These are phyloP conservation scores for Equus przewalskii DNA, from an alignment of 2,113 vertebrate species.

Conservation along the genomic window DNA sequence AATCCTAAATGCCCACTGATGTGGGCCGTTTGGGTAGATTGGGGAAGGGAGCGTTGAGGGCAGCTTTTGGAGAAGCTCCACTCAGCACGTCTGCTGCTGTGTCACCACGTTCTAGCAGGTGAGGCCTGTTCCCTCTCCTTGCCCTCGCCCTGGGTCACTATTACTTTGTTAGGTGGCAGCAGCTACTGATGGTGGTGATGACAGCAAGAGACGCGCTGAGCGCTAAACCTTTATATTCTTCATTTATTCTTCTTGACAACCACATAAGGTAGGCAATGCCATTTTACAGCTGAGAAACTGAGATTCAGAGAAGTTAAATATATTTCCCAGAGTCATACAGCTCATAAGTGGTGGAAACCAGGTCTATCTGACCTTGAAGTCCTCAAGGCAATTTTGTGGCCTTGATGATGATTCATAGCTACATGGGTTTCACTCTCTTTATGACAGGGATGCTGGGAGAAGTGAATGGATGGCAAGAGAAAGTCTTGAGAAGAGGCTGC, in stretches of 20 bases:
- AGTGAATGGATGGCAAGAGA: background rate
- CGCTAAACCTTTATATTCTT: background rate
- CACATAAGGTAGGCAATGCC: background rate
- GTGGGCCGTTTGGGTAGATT: constrained; percentile 9
- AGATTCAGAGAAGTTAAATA: background rate
- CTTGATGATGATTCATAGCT: background rate
- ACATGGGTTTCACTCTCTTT: background rate
- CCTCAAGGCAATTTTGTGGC: background rate
- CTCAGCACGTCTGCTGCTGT: background rate
- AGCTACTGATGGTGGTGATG: background rate
- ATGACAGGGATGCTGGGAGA: background rate
- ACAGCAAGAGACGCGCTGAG: background rate
- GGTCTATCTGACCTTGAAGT: background rate
- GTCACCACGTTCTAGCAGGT: background rate
- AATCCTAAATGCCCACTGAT: background rate
- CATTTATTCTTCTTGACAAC: background rate
- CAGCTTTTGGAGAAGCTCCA: background rate
- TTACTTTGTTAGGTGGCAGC: background rate
- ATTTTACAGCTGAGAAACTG: background rate
- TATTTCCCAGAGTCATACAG: background rate
- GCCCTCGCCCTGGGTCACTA: background rate
- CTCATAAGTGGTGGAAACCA: background rate
- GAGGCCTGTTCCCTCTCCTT: background rate
- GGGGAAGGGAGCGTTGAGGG: constrained; percentile 23
- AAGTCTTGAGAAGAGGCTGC: background rate